These are phyloP conservation scores for Eupithecia pulchellata DNA, from an alignment of 2,888 invertebrate species.

Conservation along the genomic window DNA sequence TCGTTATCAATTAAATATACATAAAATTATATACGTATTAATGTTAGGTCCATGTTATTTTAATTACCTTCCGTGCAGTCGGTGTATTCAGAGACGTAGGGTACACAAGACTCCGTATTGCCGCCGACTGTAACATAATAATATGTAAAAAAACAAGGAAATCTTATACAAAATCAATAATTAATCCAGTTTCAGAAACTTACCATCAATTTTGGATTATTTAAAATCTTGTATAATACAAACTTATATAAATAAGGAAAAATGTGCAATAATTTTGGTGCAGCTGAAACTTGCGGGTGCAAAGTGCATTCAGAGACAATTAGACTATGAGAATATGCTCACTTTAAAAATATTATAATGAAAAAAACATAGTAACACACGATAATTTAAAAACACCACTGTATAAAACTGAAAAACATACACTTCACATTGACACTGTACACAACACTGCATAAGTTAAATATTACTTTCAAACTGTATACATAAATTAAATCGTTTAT, in stretches of 20 bases:
- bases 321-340: background rate
- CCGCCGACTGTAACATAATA: constrained; percentile 64
- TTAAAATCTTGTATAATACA: background rate
- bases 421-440: constrained; percentile 9
- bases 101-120: constrained; percentile 58
- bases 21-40: background rate
- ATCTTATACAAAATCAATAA: background rate
- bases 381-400: constrained; percentile 29
- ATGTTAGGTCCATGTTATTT: background rate
- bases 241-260: background rate
- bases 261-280: constrained; percentile 34
- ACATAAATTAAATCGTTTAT: too few species aligned
- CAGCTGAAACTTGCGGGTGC: constrained; percentile 35
- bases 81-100: constrained; percentile 69
- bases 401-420: constrained; percentile 47
- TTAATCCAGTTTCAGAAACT: background rate
- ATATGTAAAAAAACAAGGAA: background rate
- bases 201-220: background rate
- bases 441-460: background rate
- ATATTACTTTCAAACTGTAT: background rate
- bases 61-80: constrained; percentile 70
- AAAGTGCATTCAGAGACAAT: constrained; percentile 21
- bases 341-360: background rate
- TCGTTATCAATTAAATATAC: background rate
- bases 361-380: background rate